These are phyloP conservation scores for Drosophila testacea DNA, from an alignment of 2,888 invertebrate genomes.

Conservation along the genomic window DNA sequence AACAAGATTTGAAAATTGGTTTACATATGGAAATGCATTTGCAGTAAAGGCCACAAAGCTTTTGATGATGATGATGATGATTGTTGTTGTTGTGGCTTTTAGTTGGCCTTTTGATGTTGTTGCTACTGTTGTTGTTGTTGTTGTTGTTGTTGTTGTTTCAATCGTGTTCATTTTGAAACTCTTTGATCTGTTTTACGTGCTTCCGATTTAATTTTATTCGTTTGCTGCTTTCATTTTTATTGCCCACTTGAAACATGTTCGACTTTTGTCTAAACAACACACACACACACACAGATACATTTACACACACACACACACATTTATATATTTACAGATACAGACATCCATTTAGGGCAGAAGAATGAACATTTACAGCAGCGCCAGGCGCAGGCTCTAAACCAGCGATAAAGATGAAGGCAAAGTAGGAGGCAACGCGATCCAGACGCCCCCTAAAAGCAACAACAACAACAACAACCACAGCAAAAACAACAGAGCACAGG, in stretches of 20 bases:
- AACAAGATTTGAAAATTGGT: constrained; percentile 14
- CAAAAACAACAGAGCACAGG: constrained; percentile 4
- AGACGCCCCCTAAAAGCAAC: constrained; percentile 44
- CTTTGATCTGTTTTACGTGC: constrained; percentile 74
- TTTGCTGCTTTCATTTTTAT: constrained; percentile 70
- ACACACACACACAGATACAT: constrained; percentile 19
- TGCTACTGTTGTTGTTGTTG: constrained; percentile 16
- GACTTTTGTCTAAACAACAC: constrained; percentile 64
- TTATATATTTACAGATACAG: constrained; percentile 12
- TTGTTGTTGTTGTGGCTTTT: constrained; percentile 29
- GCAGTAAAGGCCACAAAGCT: constrained; percentile 31
- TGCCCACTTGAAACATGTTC: constrained; percentile 69
- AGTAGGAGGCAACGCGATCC: constrained; percentile 53
- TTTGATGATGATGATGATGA: constrained; percentile 43
- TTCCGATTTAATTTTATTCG: constrained; percentile 67
- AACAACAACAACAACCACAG: neutral
- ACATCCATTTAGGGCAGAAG: constrained; percentile 61
- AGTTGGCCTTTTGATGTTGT: constrained; percentile 38
- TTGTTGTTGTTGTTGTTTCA: constrained; percentile 19
- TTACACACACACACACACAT: neutral
- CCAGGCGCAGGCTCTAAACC: constrained; percentile 41
- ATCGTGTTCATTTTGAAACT: constrained; percentile 30
- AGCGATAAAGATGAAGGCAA: constrained; percentile 43
- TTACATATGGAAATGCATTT: constrained; percentile 41
- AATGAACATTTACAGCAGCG: constrained; percentile 63